These are phyloP conservation scores for Sarcoramphus papa DNA, from an alignment of 2,797 vertebrate species.

Conservation along the genomic window DNA sequence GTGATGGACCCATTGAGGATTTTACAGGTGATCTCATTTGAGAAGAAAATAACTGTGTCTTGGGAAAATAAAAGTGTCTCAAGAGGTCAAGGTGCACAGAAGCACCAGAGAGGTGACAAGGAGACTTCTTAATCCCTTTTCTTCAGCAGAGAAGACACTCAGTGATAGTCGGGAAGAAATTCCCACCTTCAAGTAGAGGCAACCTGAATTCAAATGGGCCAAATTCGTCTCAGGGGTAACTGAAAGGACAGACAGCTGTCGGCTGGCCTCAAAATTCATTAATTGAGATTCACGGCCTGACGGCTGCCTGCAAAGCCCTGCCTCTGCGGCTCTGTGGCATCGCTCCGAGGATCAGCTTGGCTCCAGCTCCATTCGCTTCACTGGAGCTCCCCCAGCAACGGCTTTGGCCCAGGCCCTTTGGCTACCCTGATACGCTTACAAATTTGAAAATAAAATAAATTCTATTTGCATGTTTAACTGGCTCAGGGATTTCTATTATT, in stretches of 20 bases:
- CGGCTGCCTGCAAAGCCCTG: neutral
- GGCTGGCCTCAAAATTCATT: neutral
- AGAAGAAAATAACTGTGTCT: neutral
- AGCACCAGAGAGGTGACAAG: neutral
- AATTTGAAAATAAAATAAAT: constrained; percentile 47
- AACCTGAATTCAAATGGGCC: neutral
- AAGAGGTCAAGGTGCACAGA: neutral
- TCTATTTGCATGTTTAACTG: constrained; percentile 58
- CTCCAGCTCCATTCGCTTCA: neutral
- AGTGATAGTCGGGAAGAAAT: neutral
- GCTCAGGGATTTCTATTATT: constrained; percentile 13
- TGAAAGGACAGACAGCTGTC: constrained; percentile 19
- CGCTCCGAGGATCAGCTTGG: constrained; percentile 47
- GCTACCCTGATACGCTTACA: constrained; percentile 21
- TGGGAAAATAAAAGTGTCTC: neutral
- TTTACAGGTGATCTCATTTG: neutral
- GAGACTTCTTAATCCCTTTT: neutral
- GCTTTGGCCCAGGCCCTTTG: constrained; percentile 52
- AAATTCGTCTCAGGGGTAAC: neutral
- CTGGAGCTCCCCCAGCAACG: constrained; percentile 50
- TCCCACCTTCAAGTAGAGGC: neutral
- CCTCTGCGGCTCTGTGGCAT: neutral
- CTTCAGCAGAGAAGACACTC: neutral
- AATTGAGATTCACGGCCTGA: neutral
- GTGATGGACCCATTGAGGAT: neutral